A percentile compares a stretch with the other conserved stretches of the same genome.
phyloP scores from a whole-genome alignment of 2,113 vertebrate genomes.

The Myotis yumanensis region DNA sequence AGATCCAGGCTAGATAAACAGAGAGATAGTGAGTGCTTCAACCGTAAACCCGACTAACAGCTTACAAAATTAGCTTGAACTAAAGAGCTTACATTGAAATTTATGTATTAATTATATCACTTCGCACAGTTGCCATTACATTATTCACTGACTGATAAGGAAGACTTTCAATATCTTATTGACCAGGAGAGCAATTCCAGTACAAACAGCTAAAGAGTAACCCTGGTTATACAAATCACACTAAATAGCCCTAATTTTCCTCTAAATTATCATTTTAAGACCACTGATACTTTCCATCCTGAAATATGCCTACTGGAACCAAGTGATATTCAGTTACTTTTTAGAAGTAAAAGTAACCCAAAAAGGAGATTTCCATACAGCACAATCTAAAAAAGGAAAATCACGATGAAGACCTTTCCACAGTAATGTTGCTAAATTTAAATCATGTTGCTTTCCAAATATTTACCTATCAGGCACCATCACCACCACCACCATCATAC shows the following conservation, averaged over 20 bases:
- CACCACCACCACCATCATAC: not conserved
- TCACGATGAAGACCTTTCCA: not conserved
- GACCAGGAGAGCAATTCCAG: not conserved
- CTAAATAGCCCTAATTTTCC: not conserved
- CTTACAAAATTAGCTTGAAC: not conserved
- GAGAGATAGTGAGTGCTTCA: not conserved
- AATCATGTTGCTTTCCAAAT: not conserved
- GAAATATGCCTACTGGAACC: slow-evolving; percentile 13
- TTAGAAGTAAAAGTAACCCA: not conserved
- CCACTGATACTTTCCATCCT: slow-evolving; percentile 4
- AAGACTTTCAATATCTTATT: not conserved
- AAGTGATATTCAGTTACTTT: not conserved
- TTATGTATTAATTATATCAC: not conserved
- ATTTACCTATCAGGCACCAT: not conserved
- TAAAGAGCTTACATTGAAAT: not conserved
- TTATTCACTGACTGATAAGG: not conserved
- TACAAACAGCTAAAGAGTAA: not conserved
- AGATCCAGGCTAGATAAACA: not conserved
- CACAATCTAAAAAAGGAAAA: slow-evolving; percentile 27
- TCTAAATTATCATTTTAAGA: not conserved
- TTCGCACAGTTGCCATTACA: not conserved
- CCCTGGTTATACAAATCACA: not conserved
- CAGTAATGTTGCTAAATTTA: slow-evolving; percentile 1
- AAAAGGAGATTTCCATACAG: slow-evolving; percentile 41
- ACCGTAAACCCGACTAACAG: not conserved